Base-by-base conservation (phyloP, 1,140 invertebrate genomes). In the Luehdorfia chinensis region DNA sequence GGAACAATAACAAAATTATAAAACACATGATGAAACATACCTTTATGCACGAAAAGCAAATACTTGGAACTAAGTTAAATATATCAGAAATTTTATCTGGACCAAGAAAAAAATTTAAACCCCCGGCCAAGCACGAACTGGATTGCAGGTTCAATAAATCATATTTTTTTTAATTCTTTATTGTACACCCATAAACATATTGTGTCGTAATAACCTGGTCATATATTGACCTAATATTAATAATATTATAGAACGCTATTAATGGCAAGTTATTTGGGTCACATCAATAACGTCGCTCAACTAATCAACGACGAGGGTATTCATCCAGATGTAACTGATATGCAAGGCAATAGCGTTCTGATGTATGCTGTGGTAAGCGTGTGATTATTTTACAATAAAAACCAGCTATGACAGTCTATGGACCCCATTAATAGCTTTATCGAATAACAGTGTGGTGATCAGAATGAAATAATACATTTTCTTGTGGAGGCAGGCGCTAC, bases 321-420 rank as follows among this genome's bases (percentile, higher is more conserved):
- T n/a, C 50, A 87, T 64, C 77, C 86, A 1, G 71, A 88, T 55
- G 11, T 90, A 4, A 48, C 72, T 4, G 89, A 90, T 58, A 41
- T 59, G 6, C 69, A 69, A 56, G 89, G 89, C 9, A 90, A 89
- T 59, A 74, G 75, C 15, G 76, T 81, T 12, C 4, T 89, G 11
- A 87, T 88, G 65, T 88, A 84, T 49, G 89, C 89, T 9, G 54
- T 75, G n/a, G 74, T 86, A 45, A 73, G 73, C 70, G 25, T 15
- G 6, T 7, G n/a, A n/a, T n/a, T 43, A 2, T 13, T 19, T 47
- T 43, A 12, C 16, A 31, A 19, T 28, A 4, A 21, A 36, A 3
- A 1, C 43, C 23, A 34, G 8, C 12, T 23, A 16, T 12, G 14
- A 15, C 9, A 7, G 8, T 32, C 7, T 15, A 15, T 12, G 4